phyloP scores from a whole-genome alignment of 2,113 vertebrate genomes.

The Takifugu flavidus region DNA sequence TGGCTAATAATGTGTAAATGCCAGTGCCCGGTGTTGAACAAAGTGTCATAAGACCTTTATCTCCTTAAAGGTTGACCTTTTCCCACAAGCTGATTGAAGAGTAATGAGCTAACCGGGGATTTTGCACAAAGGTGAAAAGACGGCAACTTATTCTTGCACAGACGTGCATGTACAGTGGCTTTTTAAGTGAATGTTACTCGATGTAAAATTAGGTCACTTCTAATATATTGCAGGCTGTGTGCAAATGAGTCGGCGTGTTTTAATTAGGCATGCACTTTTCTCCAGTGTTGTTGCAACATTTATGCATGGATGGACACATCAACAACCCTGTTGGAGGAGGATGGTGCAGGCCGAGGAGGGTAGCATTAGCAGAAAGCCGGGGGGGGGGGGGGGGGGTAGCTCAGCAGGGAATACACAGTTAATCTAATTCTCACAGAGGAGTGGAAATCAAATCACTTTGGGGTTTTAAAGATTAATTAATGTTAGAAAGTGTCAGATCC shows the following conservation, averaged over 20 bases:
- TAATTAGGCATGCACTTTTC: slow-evolving; percentile 23
- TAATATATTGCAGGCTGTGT: slow-evolving; percentile 6
- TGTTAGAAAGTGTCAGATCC: slow-evolving; percentile 10
- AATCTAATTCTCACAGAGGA: slow-evolving; percentile 45
- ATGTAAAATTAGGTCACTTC: slow-evolving; percentile 9
- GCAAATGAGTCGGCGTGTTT: slow-evolving; percentile 7
- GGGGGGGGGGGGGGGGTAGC: slow-evolving; percentile 44
- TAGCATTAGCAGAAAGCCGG: slow-evolving; percentile 39
- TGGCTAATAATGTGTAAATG: neutral
- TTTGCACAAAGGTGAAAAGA: slow-evolving; percentile 23
- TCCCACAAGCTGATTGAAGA: slow-evolving; percentile 34
- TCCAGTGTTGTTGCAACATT: slow-evolving; percentile 17
- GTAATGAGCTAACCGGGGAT: slow-evolving; percentile 38
- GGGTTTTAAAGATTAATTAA: slow-evolving; percentile 30
- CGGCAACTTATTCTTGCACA: neutral
- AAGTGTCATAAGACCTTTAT: slow-evolving; percentile 26
- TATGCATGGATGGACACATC: slow-evolving; percentile 27
- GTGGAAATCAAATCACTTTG: slow-evolving; percentile 24
- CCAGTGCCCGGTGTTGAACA: neutral
- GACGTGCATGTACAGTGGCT: neutral
- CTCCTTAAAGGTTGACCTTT: slow-evolving; percentile 7
- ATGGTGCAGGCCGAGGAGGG: neutral
- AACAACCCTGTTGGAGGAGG: slow-evolving; percentile 25
- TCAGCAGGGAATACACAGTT: slow-evolving; percentile 46
- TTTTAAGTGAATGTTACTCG: neutral